Percentiles rank a stretch among this genome's conserved stretches.
These are phyloP conservation scores for Anastatus disparis DNA, from an alignment of 1,140 invertebrate species.

Conservation along the genomic window DNA sequence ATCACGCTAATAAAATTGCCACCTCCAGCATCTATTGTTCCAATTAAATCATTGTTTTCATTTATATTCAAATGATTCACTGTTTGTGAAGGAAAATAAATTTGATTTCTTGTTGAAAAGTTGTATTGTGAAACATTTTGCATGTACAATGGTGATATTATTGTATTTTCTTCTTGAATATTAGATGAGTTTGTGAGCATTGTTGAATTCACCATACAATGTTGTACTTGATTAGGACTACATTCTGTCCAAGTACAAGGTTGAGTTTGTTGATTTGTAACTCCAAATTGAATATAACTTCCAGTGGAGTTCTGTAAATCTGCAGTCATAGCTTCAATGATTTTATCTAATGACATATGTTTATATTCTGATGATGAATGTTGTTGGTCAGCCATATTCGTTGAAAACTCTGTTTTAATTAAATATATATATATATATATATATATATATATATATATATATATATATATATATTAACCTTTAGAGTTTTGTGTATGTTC, in stretches of 20 bases:
- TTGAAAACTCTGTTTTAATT: slow-evolving; percentile 1
- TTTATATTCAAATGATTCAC: slow-evolving; percentile 61
- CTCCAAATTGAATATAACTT: slow-evolving; percentile 70
- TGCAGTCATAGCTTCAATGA: slow-evolving; percentile 73
- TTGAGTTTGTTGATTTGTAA: slow-evolving; percentile 60
- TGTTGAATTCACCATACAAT: slow-evolving; percentile 48
- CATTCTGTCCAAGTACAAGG: slow-evolving; percentile 61
- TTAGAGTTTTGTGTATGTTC: too few relatives aligned
- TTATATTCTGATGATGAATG: slow-evolving; percentile 55
- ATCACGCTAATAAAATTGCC: slow-evolving; percentile 67
- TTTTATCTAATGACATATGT: slow-evolving; percentile 69
- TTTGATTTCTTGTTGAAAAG: slow-evolving; percentile 48
- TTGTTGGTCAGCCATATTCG: slow-evolving; percentile 57
- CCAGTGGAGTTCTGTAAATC: slow-evolving; percentile 70
- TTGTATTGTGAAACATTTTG: slow-evolving; percentile 55
- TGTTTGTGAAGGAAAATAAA: slow-evolving; percentile 59
- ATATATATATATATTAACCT: too few relatives aligned
- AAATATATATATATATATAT: too few relatives aligned
- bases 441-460: too few relatives aligned
- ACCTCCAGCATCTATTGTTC: slow-evolving; percentile 64
- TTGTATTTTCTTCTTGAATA: slow-evolving; percentile 51
- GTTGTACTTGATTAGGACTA: slow-evolving; percentile 49
- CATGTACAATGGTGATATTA: slow-evolving; percentile 58
- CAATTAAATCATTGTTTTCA: slow-evolving; percentile 63
- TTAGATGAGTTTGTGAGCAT: slow-evolving; percentile 50